Evolutionary conservation across 2,888 invertebrate species (phyloP), one percentile per base, ranked within the genome.

Genomic region (Trachelus stipa): DNA sequence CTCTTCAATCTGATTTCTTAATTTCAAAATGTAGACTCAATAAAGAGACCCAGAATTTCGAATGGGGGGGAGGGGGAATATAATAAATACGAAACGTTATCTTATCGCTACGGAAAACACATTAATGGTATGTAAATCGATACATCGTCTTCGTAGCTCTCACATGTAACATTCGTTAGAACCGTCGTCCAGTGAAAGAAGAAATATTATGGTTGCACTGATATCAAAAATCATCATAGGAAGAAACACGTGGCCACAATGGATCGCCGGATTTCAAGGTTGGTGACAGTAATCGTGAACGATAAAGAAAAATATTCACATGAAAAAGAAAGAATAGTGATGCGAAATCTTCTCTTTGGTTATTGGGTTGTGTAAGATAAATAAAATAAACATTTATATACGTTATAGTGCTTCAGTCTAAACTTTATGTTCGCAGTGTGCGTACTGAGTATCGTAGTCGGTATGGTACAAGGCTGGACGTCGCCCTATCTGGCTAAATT

Each of bases 401-500:
- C 40, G 40, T 40, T 4, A 40, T 1, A 40, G 1, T 40, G 15
- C 15, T 15, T 4, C 6, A 40, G 40, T 1, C 56, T 9, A 40
- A 40, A 40, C 4, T 40, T 40, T 15, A 15, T 6, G 15, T 40
- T 40, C 15, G 30, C 80, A 88, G 88, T 86, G 78, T 82, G 84
- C 34, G 73, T 87, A 9, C 79, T 88, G 23, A 82, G 84, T 3
- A 80, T 85, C 9, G 83, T 85, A 56, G 80, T 86, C 12, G 88
- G 87, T 12, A 76, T 88, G 11, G 83, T 83, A 79, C 83, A 81
- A 40, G 86, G 85, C 11, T 89, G 89, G 89, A 83, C 86, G 0
- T 89, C 89, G 2, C 89, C 89, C 0, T 89, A 86, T 74, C 73
- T 89, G 12, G 85, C 84, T 0, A 81, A 80, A 69, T 78, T 88